Percentiles rank a stretch among this genome's conserved stretches.
phyloP scores from a whole-genome alignment of 2,888 invertebrate genomes.

The Tipula unca region DNA sequence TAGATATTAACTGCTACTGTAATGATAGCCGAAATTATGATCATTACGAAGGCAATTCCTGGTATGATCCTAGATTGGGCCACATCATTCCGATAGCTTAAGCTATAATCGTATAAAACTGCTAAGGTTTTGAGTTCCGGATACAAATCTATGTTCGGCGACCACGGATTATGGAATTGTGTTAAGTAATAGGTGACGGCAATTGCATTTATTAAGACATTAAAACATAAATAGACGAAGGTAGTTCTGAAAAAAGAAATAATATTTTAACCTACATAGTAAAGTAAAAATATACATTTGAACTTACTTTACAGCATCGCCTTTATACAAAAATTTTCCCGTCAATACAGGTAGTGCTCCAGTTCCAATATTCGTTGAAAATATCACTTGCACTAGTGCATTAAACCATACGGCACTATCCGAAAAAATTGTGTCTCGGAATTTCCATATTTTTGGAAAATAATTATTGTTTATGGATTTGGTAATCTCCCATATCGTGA shows the following conservation, averaged over 20 bases:
- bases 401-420: slow-evolving; percentile 41
- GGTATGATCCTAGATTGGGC: slow-evolving; percentile 33
- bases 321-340: slow-evolving; percentile 42
- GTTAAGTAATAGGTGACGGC: slow-evolving; percentile 41
- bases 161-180: slow-evolving; percentile 34
- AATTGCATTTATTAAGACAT: slow-evolving; percentile 39
- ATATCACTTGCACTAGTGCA: slow-evolving; percentile 41
- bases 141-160: slow-evolving; percentile 27
- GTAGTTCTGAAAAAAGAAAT: slow-evolving; percentile 33
- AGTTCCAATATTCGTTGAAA: slow-evolving; percentile 40
- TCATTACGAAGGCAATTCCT: slow-evolving; percentile 33
- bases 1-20: slow-evolving; percentile 38
- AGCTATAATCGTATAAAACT: slow-evolving; percentile 38
- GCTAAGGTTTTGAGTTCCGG: slow-evolving; percentile 38
- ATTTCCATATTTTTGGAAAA: slow-evolving; percentile 38
- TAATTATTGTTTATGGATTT: slow-evolving; percentile 35
- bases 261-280: neutral
- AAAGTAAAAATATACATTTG: neutral
- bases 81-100: slow-evolving; percentile 29
- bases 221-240: slow-evolving; percentile 41
- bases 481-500: slow-evolving; percentile 40
- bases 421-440: slow-evolving; percentile 30
- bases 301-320: slow-evolving; percentile 35
- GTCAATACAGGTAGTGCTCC: slow-evolving; percentile 41
- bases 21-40: slow-evolving; percentile 37